Percentiles rank a stretch among this genome's conserved stretches.
Evolutionary conservation across 2,888 invertebrate genomes (phyloP).

Genomic region (Trypoxylon attenuatum): DNA sequence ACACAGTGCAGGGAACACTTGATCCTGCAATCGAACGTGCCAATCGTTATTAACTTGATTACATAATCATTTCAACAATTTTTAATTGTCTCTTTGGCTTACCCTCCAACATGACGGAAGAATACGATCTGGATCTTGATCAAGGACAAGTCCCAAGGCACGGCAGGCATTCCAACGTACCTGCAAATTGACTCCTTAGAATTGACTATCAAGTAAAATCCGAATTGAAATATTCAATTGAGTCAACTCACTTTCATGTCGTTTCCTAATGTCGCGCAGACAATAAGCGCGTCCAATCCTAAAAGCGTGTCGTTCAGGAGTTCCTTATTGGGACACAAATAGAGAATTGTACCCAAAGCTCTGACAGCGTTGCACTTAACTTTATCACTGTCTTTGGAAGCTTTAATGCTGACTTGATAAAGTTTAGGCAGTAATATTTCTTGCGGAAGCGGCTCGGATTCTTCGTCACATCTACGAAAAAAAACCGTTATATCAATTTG

Average conservation of each 20-base stretch:
- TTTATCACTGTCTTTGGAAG: slow-evolving; percentile 85
- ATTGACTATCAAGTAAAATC: slow-evolving; percentile 3
- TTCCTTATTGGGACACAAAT: slow-evolving; percentile 76
- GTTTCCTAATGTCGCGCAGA: slow-evolving; percentile 81
- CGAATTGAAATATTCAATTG: neutral
- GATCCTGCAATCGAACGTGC: slow-evolving; percentile 74
- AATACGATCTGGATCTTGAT: slow-evolving; percentile 72
- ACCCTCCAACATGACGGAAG: slow-evolving; percentile 74
- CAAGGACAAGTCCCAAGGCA: slow-evolving; percentile 87
- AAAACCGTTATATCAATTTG: slow-evolving; percentile 4
- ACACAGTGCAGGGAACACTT: slow-evolving; percentile 81
- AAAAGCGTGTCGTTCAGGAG: slow-evolving; percentile 78
- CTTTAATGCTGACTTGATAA: slow-evolving; percentile 80
- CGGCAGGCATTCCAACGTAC: slow-evolving; percentile 95
- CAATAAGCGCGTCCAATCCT: slow-evolving; percentile 82
- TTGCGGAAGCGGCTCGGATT: slow-evolving; percentile 80
- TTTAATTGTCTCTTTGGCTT: slow-evolving; percentile 47
- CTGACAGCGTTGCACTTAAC: slow-evolving; percentile 88
- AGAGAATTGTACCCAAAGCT: slow-evolving; percentile 86
- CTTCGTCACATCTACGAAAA: slow-evolving; percentile 75
- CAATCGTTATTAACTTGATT: neutral
- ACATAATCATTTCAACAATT: neutral
- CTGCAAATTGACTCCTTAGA: slow-evolving; percentile 65
- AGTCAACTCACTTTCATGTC: slow-evolving; percentile 83
- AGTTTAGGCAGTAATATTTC: slow-evolving; percentile 82